Percentiles rank a stretch among this genome's conserved stretches.
Evolutionary conservation across 1,140 invertebrate genomes (phyloP).

Genomic region (Akabosia matsudoensis): DNA sequence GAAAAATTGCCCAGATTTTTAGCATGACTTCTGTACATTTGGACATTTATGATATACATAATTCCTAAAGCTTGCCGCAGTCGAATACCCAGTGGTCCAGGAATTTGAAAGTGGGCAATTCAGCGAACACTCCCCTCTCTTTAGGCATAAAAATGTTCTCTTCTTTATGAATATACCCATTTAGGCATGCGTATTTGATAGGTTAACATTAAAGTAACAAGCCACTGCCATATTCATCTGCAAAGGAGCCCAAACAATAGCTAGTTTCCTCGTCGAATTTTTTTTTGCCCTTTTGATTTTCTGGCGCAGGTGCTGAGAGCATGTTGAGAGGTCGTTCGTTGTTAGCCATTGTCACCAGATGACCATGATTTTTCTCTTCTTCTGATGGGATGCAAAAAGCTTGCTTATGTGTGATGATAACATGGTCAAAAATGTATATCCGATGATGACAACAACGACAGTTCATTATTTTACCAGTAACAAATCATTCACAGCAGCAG

Average conservation of each 20-base stretch:
- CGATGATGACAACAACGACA: slow-evolving; percentile 20
- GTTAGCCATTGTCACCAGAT: slow-evolving; percentile 15
- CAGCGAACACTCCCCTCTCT: neutral
- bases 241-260: neutral
- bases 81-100: neutral
- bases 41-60: too few species aligned
- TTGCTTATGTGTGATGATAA: slow-evolving; percentile 1
- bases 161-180: neutral
- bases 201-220: too few species aligned
- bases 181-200: too few species aligned
- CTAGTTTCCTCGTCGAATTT: neutral
- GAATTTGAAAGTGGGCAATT: neutral
- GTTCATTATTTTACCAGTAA: slow-evolving; percentile 22
- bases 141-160: neutral
- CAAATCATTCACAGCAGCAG: slow-evolving; percentile 17
- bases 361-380: slow-evolving; percentile 24
- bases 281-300: slow-evolving; percentile 10
- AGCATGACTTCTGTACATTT: neutral
- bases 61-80: neutral
- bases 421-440: neutral
- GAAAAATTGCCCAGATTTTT: neutral
- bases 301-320: neutral
- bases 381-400: slow-evolving; percentile 20
- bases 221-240: too few species aligned
- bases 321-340: slow-evolving; percentile 20